These are phyloP conservation scores for Lanius collurio DNA, from an alignment of 2,113 vertebrate species.

Conservation along the genomic window DNA sequence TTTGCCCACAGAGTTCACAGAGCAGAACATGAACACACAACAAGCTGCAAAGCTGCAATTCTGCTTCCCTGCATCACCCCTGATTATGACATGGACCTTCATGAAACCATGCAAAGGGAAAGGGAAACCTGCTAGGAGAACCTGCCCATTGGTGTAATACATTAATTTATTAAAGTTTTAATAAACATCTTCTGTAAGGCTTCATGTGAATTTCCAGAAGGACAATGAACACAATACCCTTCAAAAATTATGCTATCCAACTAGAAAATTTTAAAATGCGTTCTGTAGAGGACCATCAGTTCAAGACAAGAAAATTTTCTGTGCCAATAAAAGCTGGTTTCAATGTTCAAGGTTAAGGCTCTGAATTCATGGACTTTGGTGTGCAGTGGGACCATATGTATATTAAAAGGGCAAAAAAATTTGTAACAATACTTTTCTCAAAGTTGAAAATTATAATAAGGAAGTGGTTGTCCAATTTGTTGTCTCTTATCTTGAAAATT, in stretches of 20 bases:
- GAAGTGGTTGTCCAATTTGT: neutral
- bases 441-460: neutral
- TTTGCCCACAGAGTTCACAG: neutral
- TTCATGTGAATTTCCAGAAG: neutral
- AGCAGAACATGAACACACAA: neutral
- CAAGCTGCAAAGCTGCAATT: neutral
- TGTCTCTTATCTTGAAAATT: neutral
- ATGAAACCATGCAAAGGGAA: neutral
- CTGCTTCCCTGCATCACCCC: neutral
- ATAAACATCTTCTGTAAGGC: neutral
- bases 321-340: neutral
- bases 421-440: neutral
- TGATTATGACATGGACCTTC: neutral
- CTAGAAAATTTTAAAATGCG: neutral
- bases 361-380: neutral
- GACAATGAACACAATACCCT: neutral
- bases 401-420: neutral
- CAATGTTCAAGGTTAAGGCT: neutral
- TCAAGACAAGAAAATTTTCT: neutral
- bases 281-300: neutral
- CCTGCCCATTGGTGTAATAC: accelerated
- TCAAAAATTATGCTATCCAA: neutral
- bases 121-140: neutral
- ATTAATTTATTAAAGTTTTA: neutral
- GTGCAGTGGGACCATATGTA: neutral